Base-by-base conservation (phyloP, 1,140 invertebrate genomes). In the Drosophila bocki region DNA sequence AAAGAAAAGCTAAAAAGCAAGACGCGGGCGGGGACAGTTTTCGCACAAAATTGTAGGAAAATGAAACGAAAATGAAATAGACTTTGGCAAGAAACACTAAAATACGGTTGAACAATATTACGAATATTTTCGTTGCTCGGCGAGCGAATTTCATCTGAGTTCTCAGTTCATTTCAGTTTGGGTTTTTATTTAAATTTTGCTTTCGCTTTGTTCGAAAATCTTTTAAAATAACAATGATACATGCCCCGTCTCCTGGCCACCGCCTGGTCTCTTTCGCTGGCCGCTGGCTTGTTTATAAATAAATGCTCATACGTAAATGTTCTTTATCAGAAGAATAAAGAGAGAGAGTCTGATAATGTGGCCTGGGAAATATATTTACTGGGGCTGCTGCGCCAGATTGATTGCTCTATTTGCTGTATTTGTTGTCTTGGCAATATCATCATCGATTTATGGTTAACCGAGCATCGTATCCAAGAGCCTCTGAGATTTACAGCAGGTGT, bases 201-300 rank as follows among this genome's bases (percentile, higher is more conserved):
- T 62, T 67, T 62, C 47, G 60, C 61, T 88, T 90, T 90, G 69
- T 65, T 75, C 70, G 75, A 84, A 68, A 78, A 82, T 78, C 67
- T 87, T 88, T 88, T 88, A 88, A 88, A 88, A 88, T 88, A 88
- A 88, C 85, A 88, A 88, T 88, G 85, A 88, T 88, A 88, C 85
- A 90, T 88, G 75, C 81, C 69, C 48, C 50, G 1, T 12, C 47
- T 32, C 29, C 58, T 67, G 44, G 51, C 51, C 61, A 37, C 62
- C 57, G 26, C 45, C 45, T 48, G 45, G 45, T 48, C 45, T 15
- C 57, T 19, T 64, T 44, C 22, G 37, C 33, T 68, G 77, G 71
- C 80, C 64, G 77, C 75, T 82, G 82, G 75, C 78, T 90, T 90
- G 85, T 80, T 88, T 88, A 88, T 88, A 88, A 88, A 88, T 90